Evolutionary conservation across 1,140 invertebrate species (phyloP).

Genomic region (Belonocnema kinseyi): DNA sequence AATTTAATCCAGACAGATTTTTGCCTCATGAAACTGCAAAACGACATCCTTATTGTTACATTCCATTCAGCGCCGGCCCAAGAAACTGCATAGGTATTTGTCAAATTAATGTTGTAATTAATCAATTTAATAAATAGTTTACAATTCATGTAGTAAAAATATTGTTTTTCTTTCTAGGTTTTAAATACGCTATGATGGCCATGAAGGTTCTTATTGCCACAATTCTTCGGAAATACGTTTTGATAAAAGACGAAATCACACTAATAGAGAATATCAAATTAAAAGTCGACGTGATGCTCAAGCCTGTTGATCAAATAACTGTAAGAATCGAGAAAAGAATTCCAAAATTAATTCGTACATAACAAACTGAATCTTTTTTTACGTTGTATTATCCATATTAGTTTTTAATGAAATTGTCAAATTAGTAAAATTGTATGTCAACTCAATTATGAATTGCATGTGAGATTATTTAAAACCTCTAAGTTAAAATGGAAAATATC

Average conservation of each 20-base stretch:
- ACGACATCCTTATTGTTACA: slow-evolving; percentile 73
- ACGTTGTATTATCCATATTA: too few species aligned
- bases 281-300: slow-evolving; percentile 56
- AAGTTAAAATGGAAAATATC: too few species aligned
- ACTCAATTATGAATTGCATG: too few species aligned
- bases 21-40: slow-evolving; percentile 74
- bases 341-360: slow-evolving; percentile 22
- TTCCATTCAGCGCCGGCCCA: slow-evolving; percentile 80
- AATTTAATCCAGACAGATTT: slow-evolving; percentile 82
- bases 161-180: slow-evolving; percentile 63
- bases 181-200: slow-evolving; percentile 79
- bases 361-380: background rate
- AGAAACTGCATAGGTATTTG: slow-evolving; percentile 78
- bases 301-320: slow-evolving; percentile 47
- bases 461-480: too few species aligned
- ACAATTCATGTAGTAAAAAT: background rate
- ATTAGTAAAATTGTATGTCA: too few species aligned
- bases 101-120: background rate
- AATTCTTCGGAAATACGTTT: slow-evolving; percentile 76
- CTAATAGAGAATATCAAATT: slow-evolving; percentile 59
- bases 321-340: slow-evolving; percentile 50
- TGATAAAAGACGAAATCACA: slow-evolving; percentile 66
- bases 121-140: background rate
- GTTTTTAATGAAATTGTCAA: too few species aligned
- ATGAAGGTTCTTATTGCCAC: slow-evolving; percentile 76